Percentiles rank a stretch among this genome's conserved stretches.
These are phyloP conservation scores for Poeciliopsis retropinna DNA, from an alignment of 2,113 vertebrate species.

Conservation along the genomic window DNA sequence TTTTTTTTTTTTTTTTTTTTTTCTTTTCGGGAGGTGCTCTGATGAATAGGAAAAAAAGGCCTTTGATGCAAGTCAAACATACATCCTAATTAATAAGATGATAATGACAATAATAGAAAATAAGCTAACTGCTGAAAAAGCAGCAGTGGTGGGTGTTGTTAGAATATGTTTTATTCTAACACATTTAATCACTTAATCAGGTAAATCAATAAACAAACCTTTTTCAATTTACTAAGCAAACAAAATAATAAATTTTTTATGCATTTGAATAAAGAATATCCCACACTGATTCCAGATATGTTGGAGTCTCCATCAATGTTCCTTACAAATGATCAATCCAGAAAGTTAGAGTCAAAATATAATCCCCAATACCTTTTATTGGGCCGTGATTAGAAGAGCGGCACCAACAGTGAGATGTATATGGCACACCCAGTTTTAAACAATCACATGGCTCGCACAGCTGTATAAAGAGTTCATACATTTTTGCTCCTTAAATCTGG, in stretches of 20 bases:
- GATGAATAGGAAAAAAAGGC: constrained; percentile 65
- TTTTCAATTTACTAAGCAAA: neutral
- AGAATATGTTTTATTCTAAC: neutral
- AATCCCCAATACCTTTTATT: too few species aligned
- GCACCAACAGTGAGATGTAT: too few species aligned
- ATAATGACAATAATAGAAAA: constrained; percentile 53
- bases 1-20: constrained; percentile 45
- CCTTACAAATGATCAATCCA: too few species aligned
- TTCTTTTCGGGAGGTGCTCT: constrained; percentile 50
- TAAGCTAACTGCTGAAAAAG: constrained; percentile 19
- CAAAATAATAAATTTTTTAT: neutral
- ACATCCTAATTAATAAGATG: constrained; percentile 43
- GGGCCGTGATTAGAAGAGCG: too few species aligned
- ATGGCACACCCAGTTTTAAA: neutral
- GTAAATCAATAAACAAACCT: neutral
- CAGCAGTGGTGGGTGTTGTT: neutral
- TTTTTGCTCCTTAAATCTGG: neutral
- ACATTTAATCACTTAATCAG: neutral
- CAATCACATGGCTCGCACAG: neutral
- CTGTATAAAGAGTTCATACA: neutral
- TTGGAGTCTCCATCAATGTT: neutral
- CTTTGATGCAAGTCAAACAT: constrained; percentile 70
- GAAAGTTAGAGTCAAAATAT: too few species aligned
- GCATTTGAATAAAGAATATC: neutral
- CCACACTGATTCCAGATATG: neutral